Conservation (phyloP, 2,797 vertebrate species). For the Echiichthys vipera region DNA sequence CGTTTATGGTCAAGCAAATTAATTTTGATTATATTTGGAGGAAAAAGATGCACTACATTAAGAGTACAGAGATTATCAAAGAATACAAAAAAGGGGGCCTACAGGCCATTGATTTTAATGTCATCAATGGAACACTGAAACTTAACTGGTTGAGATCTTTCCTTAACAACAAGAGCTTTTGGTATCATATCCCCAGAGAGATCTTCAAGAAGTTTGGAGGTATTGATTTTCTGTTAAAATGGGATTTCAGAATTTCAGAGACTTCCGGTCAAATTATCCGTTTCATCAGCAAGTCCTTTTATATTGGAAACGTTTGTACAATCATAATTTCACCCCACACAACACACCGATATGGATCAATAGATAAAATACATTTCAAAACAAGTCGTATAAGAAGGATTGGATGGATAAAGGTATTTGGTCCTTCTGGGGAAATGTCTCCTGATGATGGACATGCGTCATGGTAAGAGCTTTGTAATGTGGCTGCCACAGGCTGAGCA, state of each 20-base stretch:
- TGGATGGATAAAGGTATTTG: background rate
- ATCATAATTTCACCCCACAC: background rate
- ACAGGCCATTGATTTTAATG: background rate
- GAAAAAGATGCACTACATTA: no score
- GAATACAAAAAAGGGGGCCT: background rate
- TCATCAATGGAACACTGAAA: no score
- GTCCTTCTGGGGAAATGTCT: no score
- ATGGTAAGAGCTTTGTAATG: no score
- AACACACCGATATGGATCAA: background rate
- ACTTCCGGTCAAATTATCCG: background rate
- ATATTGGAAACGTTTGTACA: background rate
- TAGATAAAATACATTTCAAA: background rate
- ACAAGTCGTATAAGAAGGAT: background rate
- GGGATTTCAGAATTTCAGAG: background rate
- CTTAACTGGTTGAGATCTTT: background rate
- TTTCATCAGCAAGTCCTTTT: background rate
- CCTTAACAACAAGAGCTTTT: background rate
- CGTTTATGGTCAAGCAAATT: no score
- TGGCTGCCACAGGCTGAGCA: no score
- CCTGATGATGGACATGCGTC: no score
- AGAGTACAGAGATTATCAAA: background rate
- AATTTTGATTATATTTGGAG: background rate
- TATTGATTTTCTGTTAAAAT: background rate
- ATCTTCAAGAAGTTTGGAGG: background rate
- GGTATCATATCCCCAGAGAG: background rate